These are phyloP conservation scores for Aix galericulata DNA, from an alignment of 2,113 vertebrate species.

Conservation along the genomic window DNA sequence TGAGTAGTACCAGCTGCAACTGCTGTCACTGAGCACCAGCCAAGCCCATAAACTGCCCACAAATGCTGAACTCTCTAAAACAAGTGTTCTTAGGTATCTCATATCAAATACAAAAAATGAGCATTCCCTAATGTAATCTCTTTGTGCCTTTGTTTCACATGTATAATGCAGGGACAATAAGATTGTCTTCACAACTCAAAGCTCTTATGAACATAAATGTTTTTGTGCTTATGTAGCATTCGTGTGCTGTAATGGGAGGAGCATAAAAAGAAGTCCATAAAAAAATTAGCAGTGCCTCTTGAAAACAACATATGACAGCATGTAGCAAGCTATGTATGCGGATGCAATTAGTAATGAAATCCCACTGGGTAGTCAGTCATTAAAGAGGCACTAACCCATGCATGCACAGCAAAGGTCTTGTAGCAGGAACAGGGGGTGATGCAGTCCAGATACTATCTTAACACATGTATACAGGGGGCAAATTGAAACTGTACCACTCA, in stretches of 20 bases:
- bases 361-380: background rate
- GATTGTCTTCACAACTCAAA: background rate
- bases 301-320: background rate
- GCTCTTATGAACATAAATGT: background rate
- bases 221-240: background rate
- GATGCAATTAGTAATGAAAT: background rate
- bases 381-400: background rate
- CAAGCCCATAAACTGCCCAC: background rate
- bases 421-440: background rate
- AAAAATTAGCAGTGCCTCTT: background rate
- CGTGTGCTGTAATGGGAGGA: background rate
- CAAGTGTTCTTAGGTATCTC: background rate
- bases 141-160: background rate
- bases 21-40: background rate
- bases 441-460: background rate
- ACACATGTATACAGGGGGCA: accelerated
- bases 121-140: background rate
- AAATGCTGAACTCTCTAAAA: constrained; percentile 1
- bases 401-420: background rate
- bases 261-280: background rate
- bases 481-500: background rate
- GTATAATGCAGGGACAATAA: background rate
- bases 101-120: background rate
- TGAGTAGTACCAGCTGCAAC: constrained; percentile 33
- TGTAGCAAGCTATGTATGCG: background rate